These are phyloP conservation scores for Chaetodon auriga DNA, from an alignment of 2,113 vertebrate genomes.

Conservation along the genomic window DNA sequence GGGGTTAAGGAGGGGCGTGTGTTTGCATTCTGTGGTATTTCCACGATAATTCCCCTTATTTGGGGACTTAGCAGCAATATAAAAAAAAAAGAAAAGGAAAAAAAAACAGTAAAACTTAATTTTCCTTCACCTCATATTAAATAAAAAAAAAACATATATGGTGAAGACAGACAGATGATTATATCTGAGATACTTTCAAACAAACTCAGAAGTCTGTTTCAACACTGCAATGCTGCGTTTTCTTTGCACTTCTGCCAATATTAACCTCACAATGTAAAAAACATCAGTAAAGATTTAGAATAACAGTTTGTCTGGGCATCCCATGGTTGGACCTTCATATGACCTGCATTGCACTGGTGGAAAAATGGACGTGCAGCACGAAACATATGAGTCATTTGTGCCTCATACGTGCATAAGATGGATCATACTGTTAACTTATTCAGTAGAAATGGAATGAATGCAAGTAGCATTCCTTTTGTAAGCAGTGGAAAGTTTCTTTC, in stretches of 20 bases:
- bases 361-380: neutral
- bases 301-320: neutral
- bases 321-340: neutral
- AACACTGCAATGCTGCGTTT: neutral
- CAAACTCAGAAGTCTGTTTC: neutral
- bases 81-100: neutral
- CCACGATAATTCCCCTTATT: conserved; percentile 15
- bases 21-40: conserved; percentile 53
- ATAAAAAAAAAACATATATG: neutral
- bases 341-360: neutral
- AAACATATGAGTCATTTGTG: neutral
- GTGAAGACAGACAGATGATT: neutral
- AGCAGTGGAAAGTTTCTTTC: neutral
- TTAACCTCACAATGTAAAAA: neutral
- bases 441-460: neutral
- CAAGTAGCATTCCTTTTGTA: neutral
- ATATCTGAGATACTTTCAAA: neutral
- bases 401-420: neutral
- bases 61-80: neutral
- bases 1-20: conserved; percentile 4
- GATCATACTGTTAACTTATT: neutral
- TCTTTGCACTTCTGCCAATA: too few relatives aligned
- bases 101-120: neutral
- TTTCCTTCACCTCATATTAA: neutral
- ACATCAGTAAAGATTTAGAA: neutral